Evolutionary conservation across 2,888 invertebrate genomes (phyloP).

Genomic region (Philhelius pedissequus): DNA sequence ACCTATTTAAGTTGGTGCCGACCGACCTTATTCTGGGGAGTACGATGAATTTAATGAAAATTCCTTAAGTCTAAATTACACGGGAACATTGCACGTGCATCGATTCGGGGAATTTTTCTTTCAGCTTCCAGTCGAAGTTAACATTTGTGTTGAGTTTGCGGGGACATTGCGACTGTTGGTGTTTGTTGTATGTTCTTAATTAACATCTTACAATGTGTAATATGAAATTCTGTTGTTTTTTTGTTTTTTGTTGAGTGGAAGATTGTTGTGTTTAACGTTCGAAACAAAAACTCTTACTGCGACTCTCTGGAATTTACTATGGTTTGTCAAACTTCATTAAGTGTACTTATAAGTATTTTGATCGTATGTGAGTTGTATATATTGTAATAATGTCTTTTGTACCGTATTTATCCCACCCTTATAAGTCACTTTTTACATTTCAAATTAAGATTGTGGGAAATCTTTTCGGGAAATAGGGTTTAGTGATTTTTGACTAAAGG

Average conservation of each 20-base stretch:
- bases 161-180: slow-evolving; percentile 1
- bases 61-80: slow-evolving; percentile 63
- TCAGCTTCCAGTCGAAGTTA: slow-evolving; percentile 1
- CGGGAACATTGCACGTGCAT: slow-evolving; percentile 56
- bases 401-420: too few relatives aligned
- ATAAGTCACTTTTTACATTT: too few relatives aligned
- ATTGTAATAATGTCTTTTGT: too few relatives aligned
- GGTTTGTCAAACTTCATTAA: neutral
- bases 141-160: neutral
- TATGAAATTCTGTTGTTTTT: slow-evolving; percentile 22
- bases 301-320: neutral
- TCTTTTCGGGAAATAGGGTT: too few relatives aligned
- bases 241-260: neutral
- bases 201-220: slow-evolving; percentile 57
- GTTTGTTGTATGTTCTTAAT: slow-evolving; percentile 47
- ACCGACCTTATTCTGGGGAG: neutral
- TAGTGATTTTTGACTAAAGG: too few relatives aligned
- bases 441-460: too few relatives aligned
- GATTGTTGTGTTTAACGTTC: neutral
- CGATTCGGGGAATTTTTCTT: slow-evolving; percentile 56
- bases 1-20: neutral
- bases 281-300: neutral
- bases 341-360: neutral
- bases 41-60: slow-evolving; percentile 47
- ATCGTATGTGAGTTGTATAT: neutral